Conservation (phyloP, 2,113 vertebrate genomes). For the Chascanopsetta lugubris region DNA sequence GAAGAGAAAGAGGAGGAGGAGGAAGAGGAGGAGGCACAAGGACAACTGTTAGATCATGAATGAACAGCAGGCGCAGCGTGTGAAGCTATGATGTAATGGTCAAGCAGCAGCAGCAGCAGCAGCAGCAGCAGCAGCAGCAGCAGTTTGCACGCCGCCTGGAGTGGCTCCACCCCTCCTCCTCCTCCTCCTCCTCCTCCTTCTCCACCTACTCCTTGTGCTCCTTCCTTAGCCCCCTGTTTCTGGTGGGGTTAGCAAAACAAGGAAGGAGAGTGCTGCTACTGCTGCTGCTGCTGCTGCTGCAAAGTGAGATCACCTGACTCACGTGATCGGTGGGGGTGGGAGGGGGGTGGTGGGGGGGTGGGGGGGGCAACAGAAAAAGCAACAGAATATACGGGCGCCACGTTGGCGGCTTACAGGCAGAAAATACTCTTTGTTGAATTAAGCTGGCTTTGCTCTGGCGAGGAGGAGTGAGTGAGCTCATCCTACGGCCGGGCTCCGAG, state of each 20-base stretch:
- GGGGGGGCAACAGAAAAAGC: no score
- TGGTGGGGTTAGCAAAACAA: constrained; percentile 57
- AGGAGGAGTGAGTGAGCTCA: constrained; percentile 63
- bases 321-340: no score
- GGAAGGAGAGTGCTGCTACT: no score
- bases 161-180: constrained; percentile 69
- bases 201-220: constrained; percentile 67
- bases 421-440: constrained; percentile 44
- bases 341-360: no score
- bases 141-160: constrained; percentile 64
- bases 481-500: constrained; percentile 53
- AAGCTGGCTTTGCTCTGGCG: constrained; percentile 64
- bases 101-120: constrained; percentile 74
- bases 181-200: constrained; percentile 63
- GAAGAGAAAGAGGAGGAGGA: constrained; percentile 29
- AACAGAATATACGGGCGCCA: constrained; percentile 8
- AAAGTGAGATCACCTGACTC: constrained; percentile 42
- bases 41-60: constrained; percentile 68
- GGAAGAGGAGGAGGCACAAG: constrained; percentile 48
- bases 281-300: constrained; percentile 52
- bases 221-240: constrained; percentile 58
- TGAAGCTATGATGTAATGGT: constrained; percentile 80
- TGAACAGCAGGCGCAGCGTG: constrained; percentile 73
- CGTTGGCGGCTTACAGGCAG: constrained; percentile 31
- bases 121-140: constrained; percentile 73